These are phyloP conservation scores for Pseudolaguvia tuberculata DNA, from an alignment of 2,113 vertebrate genomes.

Conservation along the genomic window DNA sequence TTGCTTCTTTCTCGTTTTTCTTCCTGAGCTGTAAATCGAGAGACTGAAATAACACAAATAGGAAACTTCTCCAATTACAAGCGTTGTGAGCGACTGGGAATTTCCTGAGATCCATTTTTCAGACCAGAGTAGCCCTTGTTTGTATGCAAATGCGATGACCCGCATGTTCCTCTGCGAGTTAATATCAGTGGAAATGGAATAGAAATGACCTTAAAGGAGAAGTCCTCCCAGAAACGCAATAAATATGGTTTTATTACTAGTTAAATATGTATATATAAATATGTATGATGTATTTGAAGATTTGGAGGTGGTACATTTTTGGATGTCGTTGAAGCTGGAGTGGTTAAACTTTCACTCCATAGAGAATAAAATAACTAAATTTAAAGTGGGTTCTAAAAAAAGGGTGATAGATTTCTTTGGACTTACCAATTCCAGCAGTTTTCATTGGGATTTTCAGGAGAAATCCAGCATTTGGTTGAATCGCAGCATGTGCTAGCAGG, in stretches of 20 bases:
- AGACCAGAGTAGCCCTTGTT: conserved; percentile 36
- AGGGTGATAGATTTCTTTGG: too few species aligned
- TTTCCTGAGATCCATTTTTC: conserved; percentile 55
- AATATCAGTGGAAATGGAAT: conserved; percentile 24
- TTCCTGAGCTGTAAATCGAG: conserved; percentile 65
- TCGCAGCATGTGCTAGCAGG: background rate
- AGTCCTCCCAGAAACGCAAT: background rate
- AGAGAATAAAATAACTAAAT: background rate
- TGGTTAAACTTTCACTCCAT: background rate
- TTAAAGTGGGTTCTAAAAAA: too few species aligned
- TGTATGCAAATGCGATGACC: conserved; percentile 39
- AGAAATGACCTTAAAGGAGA: conserved; percentile 20
- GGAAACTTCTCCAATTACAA: conserved; percentile 58
- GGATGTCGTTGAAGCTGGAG: background rate
- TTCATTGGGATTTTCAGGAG: background rate
- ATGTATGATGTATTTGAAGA: too few species aligned
- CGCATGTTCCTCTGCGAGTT: conserved; percentile 34
- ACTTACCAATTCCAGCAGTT: background rate
- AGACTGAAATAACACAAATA: conserved; percentile 68
- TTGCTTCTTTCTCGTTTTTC: background rate
- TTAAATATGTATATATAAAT: background rate
- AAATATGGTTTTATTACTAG: background rate
- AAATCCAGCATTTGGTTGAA: background rate
- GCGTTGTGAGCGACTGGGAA: conserved; percentile 59
- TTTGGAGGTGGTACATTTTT: too few species aligned